Percentiles rank a stretch among this genome's conserved stretches.
Evolutionary conservation across 2,888 invertebrate species (phyloP).

Genomic region (Julus scandinavius): DNA sequence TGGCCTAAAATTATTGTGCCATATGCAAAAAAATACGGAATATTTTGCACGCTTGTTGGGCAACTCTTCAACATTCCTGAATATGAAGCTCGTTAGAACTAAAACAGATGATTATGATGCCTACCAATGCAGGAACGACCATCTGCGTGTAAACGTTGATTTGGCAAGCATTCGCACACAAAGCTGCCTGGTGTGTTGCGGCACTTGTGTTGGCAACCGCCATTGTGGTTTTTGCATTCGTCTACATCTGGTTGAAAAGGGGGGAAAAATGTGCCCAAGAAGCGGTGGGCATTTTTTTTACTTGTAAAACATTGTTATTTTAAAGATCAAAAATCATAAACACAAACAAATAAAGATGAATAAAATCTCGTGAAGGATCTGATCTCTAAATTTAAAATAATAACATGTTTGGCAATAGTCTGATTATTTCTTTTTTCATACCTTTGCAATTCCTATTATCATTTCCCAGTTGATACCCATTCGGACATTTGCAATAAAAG

Average conservation of each 20-base stretch:
- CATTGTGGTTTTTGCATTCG: slow-evolving; percentile 65
- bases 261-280: neutral
- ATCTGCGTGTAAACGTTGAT: slow-evolving; percentile 58
- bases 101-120: neutral
- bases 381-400: too few species aligned
- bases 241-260: slow-evolving; percentile 63
- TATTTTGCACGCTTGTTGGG: too few species aligned
- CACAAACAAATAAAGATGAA: neutral
- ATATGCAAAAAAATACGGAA: too few species aligned
- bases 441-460: slow-evolving; percentile 64
- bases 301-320: neutral
- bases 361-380: too few species aligned
- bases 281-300: neutral
- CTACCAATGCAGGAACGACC: slow-evolving; percentile 57
- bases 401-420: too few species aligned
- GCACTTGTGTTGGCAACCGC: slow-evolving; percentile 66
- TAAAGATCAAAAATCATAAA: neutral
- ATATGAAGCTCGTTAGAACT: neutral
- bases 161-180: slow-evolving; percentile 64
- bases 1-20: too few species aligned
- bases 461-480: slow-evolving; percentile 62
- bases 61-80: too few species aligned
- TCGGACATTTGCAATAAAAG: slow-evolving; percentile 63
- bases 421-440: slow-evolving; percentile 58
- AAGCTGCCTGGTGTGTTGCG: slow-evolving; percentile 64